phyloP scores from a whole-genome alignment of 1,140 invertebrate genomes.

The Cydia splendana region DNA sequence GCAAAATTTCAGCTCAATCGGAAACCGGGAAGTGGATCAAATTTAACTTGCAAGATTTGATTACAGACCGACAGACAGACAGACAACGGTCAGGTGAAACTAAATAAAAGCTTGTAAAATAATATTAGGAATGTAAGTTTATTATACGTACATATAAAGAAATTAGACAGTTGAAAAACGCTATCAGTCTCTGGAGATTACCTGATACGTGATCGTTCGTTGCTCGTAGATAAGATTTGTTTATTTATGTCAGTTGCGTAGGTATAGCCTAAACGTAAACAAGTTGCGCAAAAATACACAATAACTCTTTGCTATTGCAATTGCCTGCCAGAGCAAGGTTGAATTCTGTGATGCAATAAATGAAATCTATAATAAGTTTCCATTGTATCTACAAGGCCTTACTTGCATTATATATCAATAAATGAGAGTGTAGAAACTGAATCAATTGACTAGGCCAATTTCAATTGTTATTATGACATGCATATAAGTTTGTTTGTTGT shows the following conservation, averaged over 20 bases:
- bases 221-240: neutral
- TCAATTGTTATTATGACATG: neutral
- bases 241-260: neutral
- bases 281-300: neutral
- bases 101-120: too few relatives aligned
- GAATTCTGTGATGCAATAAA: neutral
- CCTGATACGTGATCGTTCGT: neutral
- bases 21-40: too few relatives aligned
- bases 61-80: too few relatives aligned
- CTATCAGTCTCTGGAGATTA: too few relatives aligned
- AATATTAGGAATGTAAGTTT: too few relatives aligned
- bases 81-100: too few relatives aligned
- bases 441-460: neutral
- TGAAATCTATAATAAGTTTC: slow-evolving; percentile 5
- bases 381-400: slow-evolving; percentile 4
- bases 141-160: too few relatives aligned
- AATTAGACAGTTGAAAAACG: too few relatives aligned
- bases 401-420: neutral
- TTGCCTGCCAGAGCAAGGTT: neutral
- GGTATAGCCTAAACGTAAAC: neutral
- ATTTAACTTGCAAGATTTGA: too few relatives aligned
- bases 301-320: neutral
- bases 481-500: neutral
- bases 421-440: neutral
- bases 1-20: too few relatives aligned